Base-by-base conservation (phyloP, 2,113 vertebrate genomes). In the Silurus meridionalis region DNA sequence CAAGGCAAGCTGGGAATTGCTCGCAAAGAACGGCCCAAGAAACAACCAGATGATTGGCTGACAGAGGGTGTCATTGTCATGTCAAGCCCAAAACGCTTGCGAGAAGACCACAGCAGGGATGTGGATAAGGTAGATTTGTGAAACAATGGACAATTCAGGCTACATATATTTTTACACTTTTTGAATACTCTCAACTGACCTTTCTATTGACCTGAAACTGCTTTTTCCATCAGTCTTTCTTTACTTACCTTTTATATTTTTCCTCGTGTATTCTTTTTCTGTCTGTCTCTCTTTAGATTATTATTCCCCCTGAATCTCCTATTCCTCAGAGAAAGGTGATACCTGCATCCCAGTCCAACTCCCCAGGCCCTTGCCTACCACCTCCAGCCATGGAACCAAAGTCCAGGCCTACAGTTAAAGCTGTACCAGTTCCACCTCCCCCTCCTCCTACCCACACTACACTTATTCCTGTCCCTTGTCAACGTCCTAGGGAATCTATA, bases 1-100 rank as follows among this genome's bases (percentile, higher is more conserved):
- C 97, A 98, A 93, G 97, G 97, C 67, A 97, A 95, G 88, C 93
- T 98, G n/a, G 97, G 97, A 57, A 95, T 98, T 88, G 90, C 91
- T 89, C 95, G 95, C 21, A 93, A 95, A 57, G 95, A 96, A 55
- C 92, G 93, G 0, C 90, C 90, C 80, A 91, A 93, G 23, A 94
- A 93, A 84, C 94, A 94, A 81, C 93, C 95, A 1, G 95, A 96
- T 0, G 96, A 97, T 86, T 99, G 98, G 97, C 94, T 98, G 90
- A 96, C 97, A 0, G 96, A 99, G 88, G 97, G 97, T 0, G 90
- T 97, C 60, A 17, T 96, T 88, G 91, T 98, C 91, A 96, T 94
- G 6, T 96, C 96, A 88, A 96, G 94, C 90, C 97, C 97, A 0
- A 93, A 91, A 48, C 96, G 96, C 84, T 93, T 94, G 71, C 90